Conservation (phyloP, 1,140 invertebrate genomes). For the Dryas iulia region DNA sequence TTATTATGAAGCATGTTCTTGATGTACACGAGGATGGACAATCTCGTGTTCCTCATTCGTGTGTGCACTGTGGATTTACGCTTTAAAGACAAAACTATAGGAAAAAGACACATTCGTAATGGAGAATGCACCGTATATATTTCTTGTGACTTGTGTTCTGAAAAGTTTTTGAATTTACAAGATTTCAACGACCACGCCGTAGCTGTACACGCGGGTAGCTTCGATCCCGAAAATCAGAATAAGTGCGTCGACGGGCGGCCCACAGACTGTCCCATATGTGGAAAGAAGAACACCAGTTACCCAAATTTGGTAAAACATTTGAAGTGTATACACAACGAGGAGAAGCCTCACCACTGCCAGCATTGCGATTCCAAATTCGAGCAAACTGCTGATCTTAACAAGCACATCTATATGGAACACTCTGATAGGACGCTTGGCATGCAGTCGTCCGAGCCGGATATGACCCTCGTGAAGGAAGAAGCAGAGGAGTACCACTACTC, state of each 20-base stretch:
- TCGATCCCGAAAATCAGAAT: slow-evolving; percentile 65
- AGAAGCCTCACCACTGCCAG: slow-evolving; percentile 74
- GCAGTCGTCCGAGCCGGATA: slow-evolving; percentile 54
- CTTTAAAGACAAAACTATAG: slow-evolving; percentile 70
- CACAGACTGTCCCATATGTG: slow-evolving; percentile 78
- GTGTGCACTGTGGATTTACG: slow-evolving; percentile 71
- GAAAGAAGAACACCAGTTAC: slow-evolving; percentile 78
- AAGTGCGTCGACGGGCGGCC: slow-evolving; percentile 73
- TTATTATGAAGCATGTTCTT: slow-evolving; percentile 78
- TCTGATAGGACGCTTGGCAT: slow-evolving; percentile 59
- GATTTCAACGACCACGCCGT: slow-evolving; percentile 78
- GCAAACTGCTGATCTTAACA: slow-evolving; percentile 71
- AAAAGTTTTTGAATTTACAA: slow-evolving; percentile 73
- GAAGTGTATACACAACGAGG: slow-evolving; percentile 73
- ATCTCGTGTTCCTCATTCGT: slow-evolving; percentile 59
- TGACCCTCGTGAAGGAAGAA: slow-evolving; percentile 73
- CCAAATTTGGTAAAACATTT: slow-evolving; percentile 81
- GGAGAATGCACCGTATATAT: slow-evolving; percentile 76
- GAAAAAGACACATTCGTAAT: slow-evolving; percentile 76
- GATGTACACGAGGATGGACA: slow-evolving; percentile 78
- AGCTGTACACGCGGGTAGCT: slow-evolving; percentile 66
- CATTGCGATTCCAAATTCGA: slow-evolving; percentile 76
- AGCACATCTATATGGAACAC: slow-evolving; percentile 75
- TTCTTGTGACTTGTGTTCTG: slow-evolving; percentile 76
- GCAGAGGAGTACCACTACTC: slow-evolving; percentile 79